phyloP scores from a whole-genome alignment of 2,113 vertebrate genomes.

The Muscicapa adusta region DNA sequence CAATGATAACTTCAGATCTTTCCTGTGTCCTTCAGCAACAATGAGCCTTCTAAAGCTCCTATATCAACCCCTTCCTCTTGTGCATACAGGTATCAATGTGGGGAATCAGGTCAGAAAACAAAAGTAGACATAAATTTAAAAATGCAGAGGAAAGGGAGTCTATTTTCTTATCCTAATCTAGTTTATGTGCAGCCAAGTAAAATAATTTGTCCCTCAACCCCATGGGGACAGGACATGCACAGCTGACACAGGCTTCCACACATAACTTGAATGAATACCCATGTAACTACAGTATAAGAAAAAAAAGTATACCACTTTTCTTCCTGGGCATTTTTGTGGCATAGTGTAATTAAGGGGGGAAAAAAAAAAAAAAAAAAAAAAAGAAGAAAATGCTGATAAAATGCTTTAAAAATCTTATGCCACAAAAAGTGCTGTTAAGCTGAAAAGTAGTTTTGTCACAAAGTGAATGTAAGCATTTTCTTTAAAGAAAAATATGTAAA shows the following conservation, averaged over 20 bases:
- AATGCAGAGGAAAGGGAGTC: neutral
- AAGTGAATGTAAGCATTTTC: constrained; percentile 29
- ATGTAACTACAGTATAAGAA: neutral
- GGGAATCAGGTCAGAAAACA: neutral
- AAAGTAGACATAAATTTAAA: neutral
- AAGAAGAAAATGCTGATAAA: neutral
- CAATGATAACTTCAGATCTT: neutral
- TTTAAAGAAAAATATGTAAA: neutral
- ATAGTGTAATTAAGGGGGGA: neutral
- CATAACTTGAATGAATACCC: neutral
- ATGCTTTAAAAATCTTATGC: neutral
- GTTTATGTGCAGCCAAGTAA: neutral
- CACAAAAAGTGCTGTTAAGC: neutral
- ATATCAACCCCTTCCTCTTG: neutral
- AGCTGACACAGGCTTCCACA: neutral
- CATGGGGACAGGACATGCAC: neutral
- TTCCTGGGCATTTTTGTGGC: neutral
- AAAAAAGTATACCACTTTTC: neutral
- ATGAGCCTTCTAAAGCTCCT: neutral
- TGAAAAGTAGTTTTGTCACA: constrained; percentile 14
- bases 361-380: neutral
- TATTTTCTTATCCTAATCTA: neutral
- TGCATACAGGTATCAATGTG: neutral
- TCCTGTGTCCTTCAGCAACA: neutral
- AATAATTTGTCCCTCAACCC: neutral